Evolutionary conservation across 2,113 vertebrate species (phyloP).

Genomic region (Collichthys lucidus): DNA sequence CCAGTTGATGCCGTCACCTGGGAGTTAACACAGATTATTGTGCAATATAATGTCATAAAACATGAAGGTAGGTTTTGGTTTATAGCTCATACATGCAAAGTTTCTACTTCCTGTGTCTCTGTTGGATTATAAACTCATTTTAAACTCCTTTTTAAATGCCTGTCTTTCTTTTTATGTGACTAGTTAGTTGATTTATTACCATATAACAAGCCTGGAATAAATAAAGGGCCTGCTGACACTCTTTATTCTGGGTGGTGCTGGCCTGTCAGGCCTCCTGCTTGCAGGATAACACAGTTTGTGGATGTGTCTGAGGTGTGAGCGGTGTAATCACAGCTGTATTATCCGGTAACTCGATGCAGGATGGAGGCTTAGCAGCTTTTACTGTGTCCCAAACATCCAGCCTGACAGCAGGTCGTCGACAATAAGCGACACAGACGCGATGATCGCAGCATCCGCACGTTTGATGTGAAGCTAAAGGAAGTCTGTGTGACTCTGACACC

Average conservation of each 20-base stretch:
- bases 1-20: neutral
- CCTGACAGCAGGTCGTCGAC: conserved; percentile 2
- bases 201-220: too few species aligned
- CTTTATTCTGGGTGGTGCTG: too few species aligned
- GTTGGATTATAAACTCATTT: neutral
- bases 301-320: too few species aligned
- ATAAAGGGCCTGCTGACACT: neutral
- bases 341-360: neutral
- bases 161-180: neutral
- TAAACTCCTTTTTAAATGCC: neutral
- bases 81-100: neutral
- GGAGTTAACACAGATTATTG: neutral
- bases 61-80: neutral
- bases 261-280: neutral
- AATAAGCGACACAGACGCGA: conserved; percentile 13
- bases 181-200: neutral
- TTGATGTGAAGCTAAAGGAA: fast-evolving
- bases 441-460: fast-evolving
- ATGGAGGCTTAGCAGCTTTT: conserved; percentile 31
- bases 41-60: neutral
- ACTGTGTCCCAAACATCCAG: neutral
- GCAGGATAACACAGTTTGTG: too few species aligned
- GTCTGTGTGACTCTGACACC: fast-evolving
- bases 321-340: fast-evolving
- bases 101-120: neutral